Percentiles rank a stretch among this genome's conserved stretches.
Evolutionary conservation across 2,113 vertebrate genomes (phyloP).

Genomic region (Epinephelus fuscoguttatus): DNA sequence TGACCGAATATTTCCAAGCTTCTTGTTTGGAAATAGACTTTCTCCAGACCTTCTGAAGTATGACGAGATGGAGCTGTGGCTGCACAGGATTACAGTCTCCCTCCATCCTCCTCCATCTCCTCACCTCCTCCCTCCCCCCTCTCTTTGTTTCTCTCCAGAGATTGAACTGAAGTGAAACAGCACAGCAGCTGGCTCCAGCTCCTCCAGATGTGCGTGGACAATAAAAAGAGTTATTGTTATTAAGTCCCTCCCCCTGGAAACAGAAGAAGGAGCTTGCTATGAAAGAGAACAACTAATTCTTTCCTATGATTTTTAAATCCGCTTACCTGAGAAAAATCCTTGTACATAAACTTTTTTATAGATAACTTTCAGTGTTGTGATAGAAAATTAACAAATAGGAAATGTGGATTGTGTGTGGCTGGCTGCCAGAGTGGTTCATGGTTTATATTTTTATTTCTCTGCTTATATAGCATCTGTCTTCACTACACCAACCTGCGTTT

Average conservation of each 20-base stretch:
- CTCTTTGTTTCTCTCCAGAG: constrained; percentile 45
- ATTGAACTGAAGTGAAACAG: constrained; percentile 49
- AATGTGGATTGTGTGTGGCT: background rate
- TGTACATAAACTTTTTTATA: background rate
- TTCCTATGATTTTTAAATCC: background rate
- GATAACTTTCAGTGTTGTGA: background rate
- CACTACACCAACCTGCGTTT: no score
- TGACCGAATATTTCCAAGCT: constrained; percentile 34
- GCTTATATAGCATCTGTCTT: background rate
- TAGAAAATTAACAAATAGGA: background rate
- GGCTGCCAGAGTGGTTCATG: background rate
- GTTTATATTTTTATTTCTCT: background rate
- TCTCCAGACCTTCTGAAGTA: constrained; percentile 8
- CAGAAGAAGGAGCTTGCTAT: constrained; percentile 8
- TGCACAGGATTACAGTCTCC: constrained; percentile 20
- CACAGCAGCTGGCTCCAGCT: constrained; percentile 61
- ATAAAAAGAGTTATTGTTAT: constrained; percentile 68
- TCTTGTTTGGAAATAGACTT: constrained; percentile 20
- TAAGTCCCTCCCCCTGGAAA: constrained; percentile 32
- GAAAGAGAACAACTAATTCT: background rate
- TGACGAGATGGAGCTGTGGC: constrained; percentile 4
- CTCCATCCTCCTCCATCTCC: constrained; percentile 13
- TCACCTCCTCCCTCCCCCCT: background rate
- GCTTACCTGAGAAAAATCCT: background rate
- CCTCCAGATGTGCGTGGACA: constrained; percentile 67